These are phyloP conservation scores for Oenanthe melanoleuca DNA, from an alignment of 2,113 vertebrate genomes.

Conservation along the genomic window DNA sequence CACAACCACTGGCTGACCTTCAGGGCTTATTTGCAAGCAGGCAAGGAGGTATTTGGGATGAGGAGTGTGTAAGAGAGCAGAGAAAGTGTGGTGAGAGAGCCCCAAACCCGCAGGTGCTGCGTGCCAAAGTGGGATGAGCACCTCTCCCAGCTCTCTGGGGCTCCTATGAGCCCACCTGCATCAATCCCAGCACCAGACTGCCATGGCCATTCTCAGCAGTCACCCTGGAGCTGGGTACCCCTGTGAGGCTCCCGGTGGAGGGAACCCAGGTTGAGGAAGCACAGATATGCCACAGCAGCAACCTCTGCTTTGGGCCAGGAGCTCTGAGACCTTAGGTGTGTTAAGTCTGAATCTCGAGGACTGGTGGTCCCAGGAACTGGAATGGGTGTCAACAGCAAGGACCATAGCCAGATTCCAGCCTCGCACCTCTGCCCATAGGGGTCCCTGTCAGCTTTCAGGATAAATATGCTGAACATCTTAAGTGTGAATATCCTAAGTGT, in stretches of 20 bases:
- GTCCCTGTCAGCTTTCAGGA: background rate
- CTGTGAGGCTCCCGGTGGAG: background rate
- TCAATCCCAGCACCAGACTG: background rate
- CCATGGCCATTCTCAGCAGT: background rate
- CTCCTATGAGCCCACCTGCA: background rate
- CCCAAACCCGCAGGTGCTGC: background rate
- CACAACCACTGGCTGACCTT: background rate
- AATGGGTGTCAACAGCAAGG: background rate
- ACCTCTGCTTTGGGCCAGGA: background rate
- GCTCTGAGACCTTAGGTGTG: background rate
- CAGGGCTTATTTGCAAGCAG: background rate
- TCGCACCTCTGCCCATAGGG: background rate
- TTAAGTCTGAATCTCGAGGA: background rate
- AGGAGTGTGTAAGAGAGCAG: background rate
- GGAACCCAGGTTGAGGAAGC: background rate
- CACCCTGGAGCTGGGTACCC: background rate
- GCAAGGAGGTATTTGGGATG: background rate
- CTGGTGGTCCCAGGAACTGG: background rate
- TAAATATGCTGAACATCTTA: background rate
- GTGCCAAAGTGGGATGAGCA: fast-evolving
- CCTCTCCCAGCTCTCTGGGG: background rate
- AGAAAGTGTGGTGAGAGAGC: background rate
- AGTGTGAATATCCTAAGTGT: background rate
- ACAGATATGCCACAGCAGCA: background rate
- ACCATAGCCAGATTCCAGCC: background rate